Evolutionary conservation across 2,888 invertebrate species (phyloP).

Genomic region (Eurytoma californica): DNA sequence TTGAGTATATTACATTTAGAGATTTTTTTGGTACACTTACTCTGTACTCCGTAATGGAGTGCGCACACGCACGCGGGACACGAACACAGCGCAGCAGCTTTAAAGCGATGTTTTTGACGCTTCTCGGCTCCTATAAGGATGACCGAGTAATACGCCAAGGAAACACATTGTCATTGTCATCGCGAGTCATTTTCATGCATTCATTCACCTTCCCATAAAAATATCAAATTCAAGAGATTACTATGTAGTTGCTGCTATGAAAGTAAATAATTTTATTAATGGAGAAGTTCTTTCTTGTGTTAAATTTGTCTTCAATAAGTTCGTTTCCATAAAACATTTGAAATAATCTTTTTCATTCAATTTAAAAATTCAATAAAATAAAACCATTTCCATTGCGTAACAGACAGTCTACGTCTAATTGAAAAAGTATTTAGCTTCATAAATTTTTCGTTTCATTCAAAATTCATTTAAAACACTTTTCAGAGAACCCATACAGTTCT

Average conservation of each 20-base stretch:
- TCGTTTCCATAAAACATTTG: too few species aligned
- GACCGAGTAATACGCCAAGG: constrained; percentile 18
- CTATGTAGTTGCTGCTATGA: too few species aligned
- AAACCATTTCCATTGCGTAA: neutral
- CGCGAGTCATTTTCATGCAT: constrained; percentile 14
- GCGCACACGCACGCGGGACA: neutral
- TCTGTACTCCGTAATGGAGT: constrained; percentile 9
- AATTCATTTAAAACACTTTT: too few species aligned
- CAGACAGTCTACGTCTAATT: too few species aligned
- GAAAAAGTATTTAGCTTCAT: too few species aligned
- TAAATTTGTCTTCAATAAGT: too few species aligned
- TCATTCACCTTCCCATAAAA: constrained; percentile 5
- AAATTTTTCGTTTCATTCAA: too few species aligned
- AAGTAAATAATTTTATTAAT: too few species aligned
- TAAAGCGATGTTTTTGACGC: constrained; percentile 4
- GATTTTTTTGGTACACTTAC: neutral
- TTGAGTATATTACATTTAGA: neutral
- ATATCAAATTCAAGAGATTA: neutral
- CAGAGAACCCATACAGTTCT: too few species aligned
- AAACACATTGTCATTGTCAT: constrained; percentile 14
- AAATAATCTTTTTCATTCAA: too few species aligned
- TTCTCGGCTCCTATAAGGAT: constrained; percentile 39
- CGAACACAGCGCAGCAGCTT: constrained; percentile 13
- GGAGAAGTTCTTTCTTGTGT: too few species aligned
- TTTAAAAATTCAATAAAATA: neutral